phyloP scores from a whole-genome alignment of 1,140 invertebrate genomes.

The Diachasma alloeum region DNA sequence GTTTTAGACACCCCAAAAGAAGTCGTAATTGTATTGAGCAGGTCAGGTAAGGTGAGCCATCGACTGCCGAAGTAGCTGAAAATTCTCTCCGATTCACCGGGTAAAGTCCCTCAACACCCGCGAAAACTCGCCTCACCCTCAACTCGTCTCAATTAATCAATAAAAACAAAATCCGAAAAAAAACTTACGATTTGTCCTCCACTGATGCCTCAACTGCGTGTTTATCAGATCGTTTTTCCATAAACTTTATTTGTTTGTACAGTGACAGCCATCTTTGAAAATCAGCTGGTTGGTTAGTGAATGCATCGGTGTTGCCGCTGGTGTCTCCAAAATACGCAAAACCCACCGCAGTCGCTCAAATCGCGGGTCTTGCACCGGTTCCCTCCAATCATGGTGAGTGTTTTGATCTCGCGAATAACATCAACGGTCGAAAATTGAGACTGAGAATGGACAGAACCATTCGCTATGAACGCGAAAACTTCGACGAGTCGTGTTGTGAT shows the following conservation, averaged over 20 bases:
- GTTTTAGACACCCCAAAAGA: background rate
- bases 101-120: background rate
- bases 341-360: background rate
- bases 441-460: background rate
- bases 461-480: background rate
- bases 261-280: constrained; percentile 55
- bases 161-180: background rate
- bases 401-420: too few species aligned
- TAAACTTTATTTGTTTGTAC: constrained; percentile 57
- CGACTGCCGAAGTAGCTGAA: background rate
- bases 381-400: too few species aligned
- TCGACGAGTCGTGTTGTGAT: background rate
- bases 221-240: constrained; percentile 18
- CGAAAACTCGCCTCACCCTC: background rate
- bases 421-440: background rate
- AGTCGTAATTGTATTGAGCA: constrained; percentile 45
- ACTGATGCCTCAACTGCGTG: background rate
- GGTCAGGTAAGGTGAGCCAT: constrained; percentile 40
- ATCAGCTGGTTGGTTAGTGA: constrained; percentile 49
- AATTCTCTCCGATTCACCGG: too few species aligned
- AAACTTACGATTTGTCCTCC: constrained; percentile 3
- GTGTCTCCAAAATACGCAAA: background rate
- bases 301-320: background rate
- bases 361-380: too few species aligned
- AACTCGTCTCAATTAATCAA: background rate